Evolutionary conservation across 2,888 invertebrate species (phyloP).

Genomic region (Drosophila suboccidentalis): DNA sequence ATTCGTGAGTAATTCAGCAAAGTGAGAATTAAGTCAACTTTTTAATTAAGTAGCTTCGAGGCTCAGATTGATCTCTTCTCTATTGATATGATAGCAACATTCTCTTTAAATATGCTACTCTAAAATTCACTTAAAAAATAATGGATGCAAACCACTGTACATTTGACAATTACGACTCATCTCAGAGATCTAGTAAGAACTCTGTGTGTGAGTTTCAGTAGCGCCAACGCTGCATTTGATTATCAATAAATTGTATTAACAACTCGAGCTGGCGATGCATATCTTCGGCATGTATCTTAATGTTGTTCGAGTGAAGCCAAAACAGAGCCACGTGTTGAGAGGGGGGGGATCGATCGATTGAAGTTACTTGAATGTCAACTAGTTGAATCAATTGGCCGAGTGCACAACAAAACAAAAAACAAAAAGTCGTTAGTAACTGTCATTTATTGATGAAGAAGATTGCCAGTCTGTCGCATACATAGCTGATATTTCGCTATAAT

Average conservation of each 20-base stretch:
- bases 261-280: conserved; percentile 52
- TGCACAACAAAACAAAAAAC: conserved; percentile 27
- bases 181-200: conserved; percentile 12
- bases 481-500: conserved; percentile 40
- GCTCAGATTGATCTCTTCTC: too few relatives aligned
- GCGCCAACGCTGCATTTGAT: conserved; percentile 27
- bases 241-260: conserved; percentile 67
- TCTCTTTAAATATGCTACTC: too few relatives aligned
- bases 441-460: conserved; percentile 75
- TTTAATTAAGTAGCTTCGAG: too few relatives aligned
- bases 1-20: too few relatives aligned
- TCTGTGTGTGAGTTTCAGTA: conserved; percentile 23
- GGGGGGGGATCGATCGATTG: neutral
- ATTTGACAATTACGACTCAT: conserved; percentile 10
- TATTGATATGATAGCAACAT: too few relatives aligned
- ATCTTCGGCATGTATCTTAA: conserved; percentile 68
- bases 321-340: conserved; percentile 58
- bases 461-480: conserved; percentile 31
- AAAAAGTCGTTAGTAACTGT: conserved; percentile 74
- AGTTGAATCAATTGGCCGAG: conserved; percentile 44
- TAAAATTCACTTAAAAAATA: too few relatives aligned
- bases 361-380: conserved; percentile 72
- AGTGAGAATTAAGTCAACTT: too few relatives aligned
- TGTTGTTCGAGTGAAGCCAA: conserved; percentile 41
- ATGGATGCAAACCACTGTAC: conserved; percentile 48